Conservation (phyloP, 2,113 vertebrate genomes). For the Motacilla alba region DNA sequence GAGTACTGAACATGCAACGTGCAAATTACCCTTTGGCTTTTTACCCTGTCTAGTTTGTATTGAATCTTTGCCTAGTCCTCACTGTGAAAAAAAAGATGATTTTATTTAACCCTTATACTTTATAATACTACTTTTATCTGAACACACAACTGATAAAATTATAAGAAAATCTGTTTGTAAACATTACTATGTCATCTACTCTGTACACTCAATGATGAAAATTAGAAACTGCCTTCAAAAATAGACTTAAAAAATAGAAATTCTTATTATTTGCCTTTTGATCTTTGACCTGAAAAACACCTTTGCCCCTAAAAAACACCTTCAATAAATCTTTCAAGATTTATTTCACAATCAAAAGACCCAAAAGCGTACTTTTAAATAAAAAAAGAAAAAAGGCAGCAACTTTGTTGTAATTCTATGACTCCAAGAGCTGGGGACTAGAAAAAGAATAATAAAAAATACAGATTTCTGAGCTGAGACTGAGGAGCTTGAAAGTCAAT, state of each 20-base stretch:
- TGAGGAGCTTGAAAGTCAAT: background rate
- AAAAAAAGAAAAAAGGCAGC: background rate
- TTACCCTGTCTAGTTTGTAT: background rate
- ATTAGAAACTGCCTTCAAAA: background rate
- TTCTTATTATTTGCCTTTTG: background rate
- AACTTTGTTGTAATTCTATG: background rate
- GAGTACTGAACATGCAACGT: background rate
- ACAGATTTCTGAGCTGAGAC: background rate
- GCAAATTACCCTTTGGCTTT: background rate
- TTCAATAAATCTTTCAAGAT: background rate
- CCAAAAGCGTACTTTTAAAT: background rate
- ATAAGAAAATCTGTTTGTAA: background rate
- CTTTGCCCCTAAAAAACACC: background rate
- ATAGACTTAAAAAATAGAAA: too few relatives aligned
- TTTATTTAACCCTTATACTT: background rate
- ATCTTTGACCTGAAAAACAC: background rate
- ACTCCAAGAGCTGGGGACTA: background rate
- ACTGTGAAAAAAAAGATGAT: fast-evolving
- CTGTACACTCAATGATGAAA: background rate
- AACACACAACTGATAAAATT: background rate
- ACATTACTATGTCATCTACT: background rate
- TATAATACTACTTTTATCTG: background rate
- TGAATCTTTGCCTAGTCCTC: background rate
- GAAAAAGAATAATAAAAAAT: background rate
- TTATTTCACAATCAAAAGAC: background rate